A percentile compares a stretch with the other conserved stretches of the same genome.
phyloP scores from a whole-genome alignment of 2,888 invertebrate species.

The Sipha maydis region DNA sequence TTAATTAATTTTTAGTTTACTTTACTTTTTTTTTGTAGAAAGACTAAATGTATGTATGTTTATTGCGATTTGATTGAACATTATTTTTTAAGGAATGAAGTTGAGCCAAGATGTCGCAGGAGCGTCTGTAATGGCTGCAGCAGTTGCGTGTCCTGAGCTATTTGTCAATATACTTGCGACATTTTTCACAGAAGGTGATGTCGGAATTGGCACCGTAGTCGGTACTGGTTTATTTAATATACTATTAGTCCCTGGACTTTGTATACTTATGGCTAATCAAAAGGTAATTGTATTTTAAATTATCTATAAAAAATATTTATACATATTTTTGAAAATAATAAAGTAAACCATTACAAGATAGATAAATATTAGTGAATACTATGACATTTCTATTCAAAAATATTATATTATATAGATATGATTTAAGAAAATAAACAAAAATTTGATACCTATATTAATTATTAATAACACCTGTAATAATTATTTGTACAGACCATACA shows the following conservation, averaged over 20 bases:
- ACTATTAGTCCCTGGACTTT: slow-evolving; percentile 80
- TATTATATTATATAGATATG: background rate
- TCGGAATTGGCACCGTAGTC: slow-evolving; percentile 81
- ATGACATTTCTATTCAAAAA: background rate
- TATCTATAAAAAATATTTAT: slow-evolving; percentile 73
- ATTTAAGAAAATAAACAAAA: background rate
- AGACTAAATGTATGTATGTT: too few species aligned
- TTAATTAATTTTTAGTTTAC: too few species aligned
- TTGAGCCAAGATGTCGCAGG: slow-evolving; percentile 84
- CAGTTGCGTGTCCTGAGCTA: slow-evolving; percentile 86
- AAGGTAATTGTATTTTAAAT: slow-evolving; percentile 68
- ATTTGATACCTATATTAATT: background rate
- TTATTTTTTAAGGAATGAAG: slow-evolving; percentile 70
- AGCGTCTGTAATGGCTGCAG: slow-evolving; percentile 91
- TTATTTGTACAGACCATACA: slow-evolving; percentile 58
- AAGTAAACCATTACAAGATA: background rate
- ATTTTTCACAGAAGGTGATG: slow-evolving; percentile 80
- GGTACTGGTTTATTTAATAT: slow-evolving; percentile 84
- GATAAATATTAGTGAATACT: background rate
- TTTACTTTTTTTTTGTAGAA: too few species aligned
- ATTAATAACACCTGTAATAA: background rate
- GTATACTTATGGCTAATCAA: slow-evolving; percentile 73
- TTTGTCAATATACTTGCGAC: slow-evolving; percentile 87
- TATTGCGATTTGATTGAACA: background rate
- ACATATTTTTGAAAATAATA: slow-evolving; percentile 64